Percentiles rank a stretch among this genome's conserved stretches.
These are phyloP conservation scores for Akabosia matsudoensis DNA, from an alignment of 1,140 invertebrate species.

Conservation along the genomic window DNA sequence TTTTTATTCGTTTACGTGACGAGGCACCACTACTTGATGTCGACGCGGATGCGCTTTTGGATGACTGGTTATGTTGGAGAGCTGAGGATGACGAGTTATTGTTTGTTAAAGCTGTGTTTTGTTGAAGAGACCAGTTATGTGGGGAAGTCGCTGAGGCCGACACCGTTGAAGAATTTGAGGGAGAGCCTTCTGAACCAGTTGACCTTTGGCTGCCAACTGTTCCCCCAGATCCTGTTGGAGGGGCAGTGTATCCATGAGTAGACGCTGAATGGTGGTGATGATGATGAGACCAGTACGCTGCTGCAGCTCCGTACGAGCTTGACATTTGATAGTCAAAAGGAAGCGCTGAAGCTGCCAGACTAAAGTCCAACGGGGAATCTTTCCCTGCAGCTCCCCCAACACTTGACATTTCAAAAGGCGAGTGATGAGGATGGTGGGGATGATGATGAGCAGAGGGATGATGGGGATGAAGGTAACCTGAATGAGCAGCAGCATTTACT, in stretches of 20 bases:
- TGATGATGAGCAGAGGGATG: background rate
- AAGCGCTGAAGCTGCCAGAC: conserved; percentile 31
- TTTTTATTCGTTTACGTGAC: conserved; percentile 28
- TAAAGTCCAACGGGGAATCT: conserved; percentile 45
- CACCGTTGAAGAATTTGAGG: conserved; percentile 6
- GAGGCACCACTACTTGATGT: background rate
- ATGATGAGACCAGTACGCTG: conserved; percentile 34
- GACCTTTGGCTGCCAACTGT: background rate
- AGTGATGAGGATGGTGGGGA: conserved; percentile 24
- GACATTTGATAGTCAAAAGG: conserved; percentile 39
- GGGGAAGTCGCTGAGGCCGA: conserved; percentile 29
- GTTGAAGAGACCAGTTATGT: conserved; percentile 30
- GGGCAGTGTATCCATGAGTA: background rate
- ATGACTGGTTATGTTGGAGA: background rate
- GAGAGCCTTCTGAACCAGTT: conserved; percentile 9
- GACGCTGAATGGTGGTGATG: conserved; percentile 18
- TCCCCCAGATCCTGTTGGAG: background rate
- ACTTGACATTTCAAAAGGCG: conserved; percentile 36
- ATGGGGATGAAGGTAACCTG: conserved; percentile 7
- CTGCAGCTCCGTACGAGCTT: conserved; percentile 10
- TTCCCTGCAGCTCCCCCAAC: conserved; percentile 28
- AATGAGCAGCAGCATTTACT: background rate
- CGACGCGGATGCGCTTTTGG: background rate
- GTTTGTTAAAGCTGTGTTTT: background rate
- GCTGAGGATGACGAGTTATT: background rate